A percentile compares a stretch with the other conserved stretches of the same genome.
Evolutionary conservation across 1,140 invertebrate genomes (phyloP).

Genomic region (Medauroidea extradentata): DNA sequence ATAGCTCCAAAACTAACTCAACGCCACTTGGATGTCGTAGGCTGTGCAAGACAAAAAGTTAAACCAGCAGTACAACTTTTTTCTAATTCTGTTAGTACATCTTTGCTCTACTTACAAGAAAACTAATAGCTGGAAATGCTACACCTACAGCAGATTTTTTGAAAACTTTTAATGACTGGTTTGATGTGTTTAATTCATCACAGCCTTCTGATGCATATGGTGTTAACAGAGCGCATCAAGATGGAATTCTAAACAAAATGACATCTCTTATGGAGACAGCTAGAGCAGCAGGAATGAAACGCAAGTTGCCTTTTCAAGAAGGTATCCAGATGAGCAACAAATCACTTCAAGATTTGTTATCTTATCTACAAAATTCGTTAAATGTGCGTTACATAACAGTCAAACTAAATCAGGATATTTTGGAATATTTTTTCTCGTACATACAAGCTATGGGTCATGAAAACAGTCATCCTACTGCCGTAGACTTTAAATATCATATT

Average conservation of each 20-base stretch:
- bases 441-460: no score
- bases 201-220: conserved; percentile 12
- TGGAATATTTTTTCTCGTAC: conserved; percentile 22
- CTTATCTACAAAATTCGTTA: conserved; percentile 9
- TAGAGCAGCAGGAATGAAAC: neutral
- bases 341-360: conserved; percentile 4
- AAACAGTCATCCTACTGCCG: no score
- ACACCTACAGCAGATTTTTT: conserved; percentile 13
- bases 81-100: conserved; percentile 10
- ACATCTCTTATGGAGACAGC: neutral
- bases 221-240: conserved; percentile 1
- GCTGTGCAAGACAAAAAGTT: conserved; percentile 19
- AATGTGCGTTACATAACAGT: conserved; percentile 12
- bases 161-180: conserved; percentile 16
- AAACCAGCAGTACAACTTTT: conserved; percentile 17
- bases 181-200: conserved; percentile 24
- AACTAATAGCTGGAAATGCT: neutral
- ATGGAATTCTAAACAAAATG: neutral
- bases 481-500: no score
- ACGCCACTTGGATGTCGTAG: conserved; percentile 1
- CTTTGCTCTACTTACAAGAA: neutral
- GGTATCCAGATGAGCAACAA: conserved; percentile 14
- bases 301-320: conserved; percentile 17
- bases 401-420: conserved; percentile 17
- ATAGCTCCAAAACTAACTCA: conserved; percentile 11